A percentile compares a stretch with the other conserved stretches of the same genome.
Conservation (phyloP, 2,888 invertebrate genomes). For the Muschampia plurimacula region DNA sequence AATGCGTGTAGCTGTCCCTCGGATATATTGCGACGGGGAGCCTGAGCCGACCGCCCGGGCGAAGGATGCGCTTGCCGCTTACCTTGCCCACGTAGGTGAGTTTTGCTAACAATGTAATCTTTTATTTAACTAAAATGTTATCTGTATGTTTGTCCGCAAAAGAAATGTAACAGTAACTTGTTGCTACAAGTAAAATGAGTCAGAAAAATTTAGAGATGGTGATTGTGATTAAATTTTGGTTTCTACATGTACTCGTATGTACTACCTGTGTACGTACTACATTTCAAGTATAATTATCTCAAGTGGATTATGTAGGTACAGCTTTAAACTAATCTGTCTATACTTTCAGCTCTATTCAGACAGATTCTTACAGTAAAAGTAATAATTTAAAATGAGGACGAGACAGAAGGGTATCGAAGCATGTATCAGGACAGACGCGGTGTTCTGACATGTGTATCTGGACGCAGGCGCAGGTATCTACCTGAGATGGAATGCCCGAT, state of each 20-base stretch:
- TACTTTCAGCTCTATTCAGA: not conserved
- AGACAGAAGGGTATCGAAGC: conserved; percentile 53
- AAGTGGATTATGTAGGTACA: not conserved
- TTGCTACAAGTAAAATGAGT: conserved; percentile 20
- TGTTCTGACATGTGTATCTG: conserved; percentile 63
- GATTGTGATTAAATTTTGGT: not conserved
- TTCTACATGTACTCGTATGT: not conserved
- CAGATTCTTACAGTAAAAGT: not conserved
- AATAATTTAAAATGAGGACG: conserved; percentile 34
- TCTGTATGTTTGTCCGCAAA: conserved; percentile 39
- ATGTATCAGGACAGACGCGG: conserved; percentile 56
- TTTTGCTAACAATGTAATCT: conserved; percentile 40
- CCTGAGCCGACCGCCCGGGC: conserved; percentile 45
- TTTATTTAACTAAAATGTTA: conserved; percentile 37
- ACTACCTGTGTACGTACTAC: too few species aligned
- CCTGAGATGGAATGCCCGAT: conserved; percentile 81
- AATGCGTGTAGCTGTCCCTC: conserved; percentile 78
- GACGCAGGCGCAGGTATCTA: conserved; percentile 63
- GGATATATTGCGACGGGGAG: conserved; percentile 66
- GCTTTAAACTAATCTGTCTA: not conserved
- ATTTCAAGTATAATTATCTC: not conserved
- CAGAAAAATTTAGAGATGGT: conserved; percentile 1
- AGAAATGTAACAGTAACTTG: conserved; percentile 19
- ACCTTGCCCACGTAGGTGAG: conserved; percentile 28
- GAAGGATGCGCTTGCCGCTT: conserved; percentile 25